Evolutionary conservation across 2,888 invertebrate species (phyloP).

Genomic region (Nephrotoma flavescens): DNA sequence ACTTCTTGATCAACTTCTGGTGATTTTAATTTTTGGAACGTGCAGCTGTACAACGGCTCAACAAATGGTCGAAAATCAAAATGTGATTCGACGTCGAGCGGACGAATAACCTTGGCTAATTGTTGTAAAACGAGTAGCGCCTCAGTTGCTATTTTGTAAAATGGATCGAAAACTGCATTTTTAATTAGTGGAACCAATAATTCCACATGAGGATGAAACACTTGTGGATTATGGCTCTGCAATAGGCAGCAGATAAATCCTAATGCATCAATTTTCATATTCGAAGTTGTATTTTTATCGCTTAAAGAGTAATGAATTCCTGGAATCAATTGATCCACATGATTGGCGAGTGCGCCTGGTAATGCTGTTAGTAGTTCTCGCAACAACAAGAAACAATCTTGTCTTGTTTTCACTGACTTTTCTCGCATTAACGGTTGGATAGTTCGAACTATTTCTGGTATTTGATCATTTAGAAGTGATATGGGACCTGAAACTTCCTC

Average conservation of each 20-base stretch:
- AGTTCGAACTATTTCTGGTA: slow-evolving; percentile 71
- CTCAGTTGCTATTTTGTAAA: slow-evolving; percentile 98
- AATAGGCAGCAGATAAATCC: slow-evolving; percentile 53
- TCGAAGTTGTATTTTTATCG: slow-evolving; percentile 88
- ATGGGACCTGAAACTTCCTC: slow-evolving; percentile 61
- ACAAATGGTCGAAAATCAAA: slow-evolving; percentile 70
- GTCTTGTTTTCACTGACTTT: slow-evolving; percentile 75
- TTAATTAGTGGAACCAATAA: slow-evolving; percentile 73
- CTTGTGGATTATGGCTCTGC: slow-evolving; percentile 28
- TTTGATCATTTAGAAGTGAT: slow-evolving; percentile 41
- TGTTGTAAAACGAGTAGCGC: slow-evolving; percentile 87
- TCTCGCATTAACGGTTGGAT: slow-evolving; percentile 75
- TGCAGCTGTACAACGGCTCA: slow-evolving; percentile 67
- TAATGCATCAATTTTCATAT: slow-evolving; percentile 95
- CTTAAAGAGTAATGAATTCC: slow-evolving; percentile 80
- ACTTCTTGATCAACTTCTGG: slow-evolving; percentile 99
- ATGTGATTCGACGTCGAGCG: slow-evolving; percentile 35
- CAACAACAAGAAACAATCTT: slow-evolving; percentile 80
- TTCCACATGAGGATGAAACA: slow-evolving; percentile 59
- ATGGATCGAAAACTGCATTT: slow-evolving; percentile 81
- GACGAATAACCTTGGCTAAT: slow-evolving; percentile 84
- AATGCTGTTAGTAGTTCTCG: slow-evolving; percentile 80
- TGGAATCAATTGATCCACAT: slow-evolving; percentile 71
- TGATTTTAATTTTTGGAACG: slow-evolving; percentile 71
- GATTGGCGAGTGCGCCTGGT: slow-evolving; percentile 75